Base-by-base conservation (phyloP, 92 coral and sea anemone species). In the Porites divaricata region DNA sequence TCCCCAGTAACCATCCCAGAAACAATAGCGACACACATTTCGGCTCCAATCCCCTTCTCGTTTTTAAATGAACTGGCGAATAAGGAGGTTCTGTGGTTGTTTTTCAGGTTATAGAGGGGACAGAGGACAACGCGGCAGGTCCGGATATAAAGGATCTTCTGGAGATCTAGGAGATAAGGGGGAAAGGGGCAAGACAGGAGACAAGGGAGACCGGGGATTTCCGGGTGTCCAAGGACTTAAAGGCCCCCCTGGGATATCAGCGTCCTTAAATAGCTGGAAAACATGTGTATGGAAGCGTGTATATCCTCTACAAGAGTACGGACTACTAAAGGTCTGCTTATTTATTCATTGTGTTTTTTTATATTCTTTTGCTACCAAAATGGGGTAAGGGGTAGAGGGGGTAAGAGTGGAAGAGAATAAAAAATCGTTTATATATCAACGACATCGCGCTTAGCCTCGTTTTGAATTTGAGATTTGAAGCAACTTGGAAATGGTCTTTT, bases 261-360 rank as follows among this genome's bases (percentile, higher is more conserved):
- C 89, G 13, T 45, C 81, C 26, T 72, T 80, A 49, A 84, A 67
- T 10, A 81, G 74, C 52, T 88, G 94, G 91, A 93, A 88, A 70
- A 90, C 79, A 22, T 93, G 96, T 63, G 15, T 83, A 12, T 93
- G 96, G 96, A 81, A 88, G 19, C 87, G 87, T 57, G 96, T 54
- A 11, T 54, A 93, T 49, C 92, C 96, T 3, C 59, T 79, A 15
- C 83, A 77, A 68, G 90, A 93, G 58, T 90, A 93, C 74, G 96
- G 96, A 17, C 67, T 93, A 71, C 74, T 86, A 15, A 87, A 88
- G 96, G 96, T 93, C 25, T 8, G 63, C 14, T 3, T 3, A 10
- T 11, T 28, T 54, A 19, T 54, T 2, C 5, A 4, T 15, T 69
- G 22, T 26, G 6, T 11, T 68, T 35, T 20, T 5, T 28, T 12